Conservation (phyloP, 2,113 vertebrate species). For the Calypte anna region DNA sequence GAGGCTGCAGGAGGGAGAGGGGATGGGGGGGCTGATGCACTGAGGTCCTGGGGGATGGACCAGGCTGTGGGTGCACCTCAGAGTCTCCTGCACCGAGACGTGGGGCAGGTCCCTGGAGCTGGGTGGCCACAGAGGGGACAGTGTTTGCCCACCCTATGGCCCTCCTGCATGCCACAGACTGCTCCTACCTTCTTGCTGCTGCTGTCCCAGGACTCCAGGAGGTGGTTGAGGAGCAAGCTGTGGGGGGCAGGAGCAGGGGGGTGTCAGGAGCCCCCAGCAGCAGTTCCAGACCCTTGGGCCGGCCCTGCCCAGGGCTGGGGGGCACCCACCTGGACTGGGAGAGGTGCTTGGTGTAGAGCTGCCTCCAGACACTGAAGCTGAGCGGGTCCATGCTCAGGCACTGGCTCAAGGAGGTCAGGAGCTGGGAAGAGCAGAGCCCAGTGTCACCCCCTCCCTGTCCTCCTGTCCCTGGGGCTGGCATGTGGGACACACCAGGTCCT, state of each 20-base stretch:
- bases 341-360: conserved; percentile 93
- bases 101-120: no score
- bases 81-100: no score
- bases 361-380: conserved; percentile 91
- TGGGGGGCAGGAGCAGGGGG: not conserved
- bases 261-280: not conserved
- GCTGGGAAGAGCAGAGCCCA: conserved; percentile 64
- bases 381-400: conserved; percentile 88
- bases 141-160: fast-evolving
- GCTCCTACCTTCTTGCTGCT: conserved; percentile 84
- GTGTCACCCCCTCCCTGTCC: no score
- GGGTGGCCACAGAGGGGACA: fast-evolving
- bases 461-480: no score
- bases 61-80: not conserved
- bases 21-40: not conserved
- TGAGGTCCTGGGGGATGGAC: fast-evolving
- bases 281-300: no score
- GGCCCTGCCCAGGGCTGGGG: not conserved
- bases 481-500: no score
- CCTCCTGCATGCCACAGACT: not conserved
- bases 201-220: conserved; percentile 83
- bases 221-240: conserved; percentile 89
- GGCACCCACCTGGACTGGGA: conserved; percentile 88
- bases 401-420: conserved; percentile 88
- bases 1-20: no score